Conservation (phyloP, 2,888 invertebrate species). For the Protula sp. region DNA sequence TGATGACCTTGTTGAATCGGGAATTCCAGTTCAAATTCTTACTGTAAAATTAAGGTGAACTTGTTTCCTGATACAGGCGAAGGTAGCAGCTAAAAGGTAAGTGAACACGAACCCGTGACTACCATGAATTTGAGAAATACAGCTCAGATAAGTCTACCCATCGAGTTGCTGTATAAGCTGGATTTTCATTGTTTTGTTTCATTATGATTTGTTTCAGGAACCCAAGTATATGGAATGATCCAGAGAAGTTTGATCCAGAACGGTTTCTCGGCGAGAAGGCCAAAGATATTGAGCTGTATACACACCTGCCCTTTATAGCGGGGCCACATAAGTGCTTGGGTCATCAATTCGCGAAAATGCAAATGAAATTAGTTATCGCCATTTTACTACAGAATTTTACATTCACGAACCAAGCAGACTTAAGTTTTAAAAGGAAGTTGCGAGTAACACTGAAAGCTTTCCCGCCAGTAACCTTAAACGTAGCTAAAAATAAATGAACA, state of each 20-base stretch:
- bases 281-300: constrained; percentile 25
- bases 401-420: constrained; percentile 27
- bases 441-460: constrained; percentile 28
- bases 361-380: background rate
- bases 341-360: constrained; percentile 12
- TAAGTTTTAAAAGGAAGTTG: constrained; percentile 24
- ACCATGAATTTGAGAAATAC: too few relatives aligned
- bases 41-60: too few relatives aligned
- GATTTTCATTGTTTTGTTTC: too few relatives aligned
- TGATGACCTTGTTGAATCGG: too few relatives aligned
- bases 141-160: too few relatives aligned
- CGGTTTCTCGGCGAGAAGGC: constrained; percentile 28
- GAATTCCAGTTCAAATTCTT: too few relatives aligned
- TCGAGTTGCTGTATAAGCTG: too few relatives aligned
- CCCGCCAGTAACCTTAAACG: constrained; percentile 25
- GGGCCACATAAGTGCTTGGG: constrained; percentile 42
- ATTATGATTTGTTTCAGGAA: constrained; percentile 27
- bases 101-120: too few relatives aligned
- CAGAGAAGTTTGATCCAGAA: constrained; percentile 32
- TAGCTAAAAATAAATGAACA: too few relatives aligned
- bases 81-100: too few relatives aligned
- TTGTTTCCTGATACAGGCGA: too few relatives aligned
- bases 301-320: constrained; percentile 32
- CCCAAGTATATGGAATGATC: constrained; percentile 30
- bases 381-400: constrained; percentile 23